Evolutionary conservation across 2,888 invertebrate species (phyloP).

Genomic region (Allygus modestus): DNA sequence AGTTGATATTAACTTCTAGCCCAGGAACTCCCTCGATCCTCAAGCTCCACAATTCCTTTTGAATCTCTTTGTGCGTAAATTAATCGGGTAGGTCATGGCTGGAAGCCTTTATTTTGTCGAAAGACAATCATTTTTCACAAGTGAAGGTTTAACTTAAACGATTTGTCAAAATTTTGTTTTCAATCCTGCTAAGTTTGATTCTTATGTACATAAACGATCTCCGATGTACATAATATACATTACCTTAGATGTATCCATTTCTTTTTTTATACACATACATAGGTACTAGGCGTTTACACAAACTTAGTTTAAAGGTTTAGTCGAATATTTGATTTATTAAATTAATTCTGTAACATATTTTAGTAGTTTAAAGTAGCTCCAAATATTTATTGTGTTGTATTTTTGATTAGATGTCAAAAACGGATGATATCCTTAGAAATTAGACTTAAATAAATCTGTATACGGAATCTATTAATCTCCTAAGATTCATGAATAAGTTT

Average conservation of each 20-base stretch:
- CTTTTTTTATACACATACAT: conserved; percentile 30
- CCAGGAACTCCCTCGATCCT: neutral
- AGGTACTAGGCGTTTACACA: neutral
- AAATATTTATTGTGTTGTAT: neutral
- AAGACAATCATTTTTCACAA: conserved; percentile 46
- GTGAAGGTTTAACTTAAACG: neutral
- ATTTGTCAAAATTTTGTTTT: neutral
- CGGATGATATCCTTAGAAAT: neutral
- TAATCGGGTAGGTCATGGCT: neutral
- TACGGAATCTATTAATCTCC: neutral
- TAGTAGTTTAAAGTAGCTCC: neutral
- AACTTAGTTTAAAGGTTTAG: neutral
- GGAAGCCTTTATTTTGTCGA: conserved; percentile 23
- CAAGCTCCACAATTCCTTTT: neutral
- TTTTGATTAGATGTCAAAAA: conserved; percentile 2
- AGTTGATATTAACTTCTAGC: neutral
- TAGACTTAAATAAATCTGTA: conserved; percentile 16
- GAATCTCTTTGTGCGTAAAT: neutral
- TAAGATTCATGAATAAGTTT: neutral
- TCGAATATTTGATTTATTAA: conserved; percentile 15
- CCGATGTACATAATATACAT: conserved; percentile 23
- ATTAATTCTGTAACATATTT: neutral
- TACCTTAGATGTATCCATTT: conserved; percentile 20
- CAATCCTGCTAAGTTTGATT: neutral
- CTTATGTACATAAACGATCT: conserved; percentile 37